A percentile compares a stretch with the other conserved stretches of the same genome.
These are phyloP conservation scores for Styela plicata DNA, from an alignment of 23 tunicate species.

Conservation along the genomic window DNA sequence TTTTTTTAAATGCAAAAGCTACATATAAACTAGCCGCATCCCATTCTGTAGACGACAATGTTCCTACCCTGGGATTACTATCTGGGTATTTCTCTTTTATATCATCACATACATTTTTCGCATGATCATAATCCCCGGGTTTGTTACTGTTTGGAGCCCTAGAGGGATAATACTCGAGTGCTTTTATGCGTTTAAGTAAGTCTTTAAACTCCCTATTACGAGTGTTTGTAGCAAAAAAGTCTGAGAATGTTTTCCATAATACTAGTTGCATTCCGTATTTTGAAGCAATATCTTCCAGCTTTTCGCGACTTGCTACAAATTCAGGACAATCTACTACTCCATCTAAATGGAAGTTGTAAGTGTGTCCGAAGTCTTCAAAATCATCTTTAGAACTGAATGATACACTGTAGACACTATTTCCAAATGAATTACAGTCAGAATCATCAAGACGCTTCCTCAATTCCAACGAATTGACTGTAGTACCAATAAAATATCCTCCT, in stretches of 20 bases:
- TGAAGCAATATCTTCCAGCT: slow-evolving; percentile 36
- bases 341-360: slow-evolving; percentile 66
- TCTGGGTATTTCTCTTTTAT: slow-evolving; percentile 41
- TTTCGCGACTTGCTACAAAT: slow-evolving; percentile 52
- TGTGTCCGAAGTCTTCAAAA: slow-evolving; percentile 77
- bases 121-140: slow-evolving; percentile 69
- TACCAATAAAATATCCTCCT: slow-evolving; percentile 90
- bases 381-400: slow-evolving; percentile 47
- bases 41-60: slow-evolving; percentile 88
- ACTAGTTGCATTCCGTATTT: slow-evolving; percentile 75
- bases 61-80: slow-evolving; percentile 60
- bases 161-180: slow-evolving; percentile 44
- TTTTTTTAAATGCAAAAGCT: slow-evolving; percentile 78
- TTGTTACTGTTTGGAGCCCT: slow-evolving; percentile 35
- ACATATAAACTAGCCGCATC: slow-evolving; percentile 91
- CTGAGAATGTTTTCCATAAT: slow-evolving; percentile 83
- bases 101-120: slow-evolving; percentile 46
- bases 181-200: slow-evolving; percentile 62
- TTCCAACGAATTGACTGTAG: slow-evolving; percentile 63
- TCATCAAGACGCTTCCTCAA: slow-evolving; percentile 36
- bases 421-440: slow-evolving; percentile 35
- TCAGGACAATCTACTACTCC: slow-evolving; percentile 95
- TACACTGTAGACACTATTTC: slow-evolving; percentile 79
- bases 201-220: slow-evolving; percentile 50
- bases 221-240: slow-evolving; percentile 60